A percentile compares a stretch with the other conserved stretches of the same genome.
phyloP scores from a whole-genome alignment of 2,888 invertebrate species.

The Ormyrus thymus region DNA sequence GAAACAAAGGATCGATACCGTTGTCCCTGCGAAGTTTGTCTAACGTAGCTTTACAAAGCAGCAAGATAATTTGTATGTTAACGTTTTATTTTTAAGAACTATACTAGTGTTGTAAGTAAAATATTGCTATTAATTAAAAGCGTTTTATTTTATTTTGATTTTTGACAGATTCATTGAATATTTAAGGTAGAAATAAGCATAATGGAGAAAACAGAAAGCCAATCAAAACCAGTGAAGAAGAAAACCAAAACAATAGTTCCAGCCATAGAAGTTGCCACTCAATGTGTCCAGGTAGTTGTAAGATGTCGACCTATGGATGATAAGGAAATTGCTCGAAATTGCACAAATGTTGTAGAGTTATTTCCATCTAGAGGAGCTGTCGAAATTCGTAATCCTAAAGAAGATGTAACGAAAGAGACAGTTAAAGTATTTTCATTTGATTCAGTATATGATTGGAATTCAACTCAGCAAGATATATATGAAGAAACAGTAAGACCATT shows the following conservation, averaged over 20 bases:
- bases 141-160: no score
- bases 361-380: conserved; percentile 91
- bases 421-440: conserved; percentile 98
- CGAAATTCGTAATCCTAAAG: conserved; percentile 91
- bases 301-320: conserved; percentile 96
- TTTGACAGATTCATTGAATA: no score
- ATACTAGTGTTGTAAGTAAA: no score
- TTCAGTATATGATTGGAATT: conserved; percentile 94
- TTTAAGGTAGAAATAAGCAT: conserved; percentile 31
- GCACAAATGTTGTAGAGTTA: conserved; percentile 88
- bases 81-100: neutral
- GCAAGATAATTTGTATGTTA: neutral
- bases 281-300: conserved; percentile 97
- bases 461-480: conserved; percentile 94
- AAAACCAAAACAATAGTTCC: conserved; percentile 57
- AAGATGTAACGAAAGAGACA: conserved; percentile 80
- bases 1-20: conserved; percentile 40
- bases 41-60: no score
- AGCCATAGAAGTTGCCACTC: conserved; percentile 65
- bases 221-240: conserved; percentile 62
- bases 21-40: neutral
- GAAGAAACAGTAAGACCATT: conserved; percentile 96
- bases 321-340: conserved; percentile 86
- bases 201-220: conserved; percentile 65
- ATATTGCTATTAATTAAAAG: no score